Base-by-base conservation (phyloP, 1,140 invertebrate genomes). In the Heliconius melpomene region DNA sequence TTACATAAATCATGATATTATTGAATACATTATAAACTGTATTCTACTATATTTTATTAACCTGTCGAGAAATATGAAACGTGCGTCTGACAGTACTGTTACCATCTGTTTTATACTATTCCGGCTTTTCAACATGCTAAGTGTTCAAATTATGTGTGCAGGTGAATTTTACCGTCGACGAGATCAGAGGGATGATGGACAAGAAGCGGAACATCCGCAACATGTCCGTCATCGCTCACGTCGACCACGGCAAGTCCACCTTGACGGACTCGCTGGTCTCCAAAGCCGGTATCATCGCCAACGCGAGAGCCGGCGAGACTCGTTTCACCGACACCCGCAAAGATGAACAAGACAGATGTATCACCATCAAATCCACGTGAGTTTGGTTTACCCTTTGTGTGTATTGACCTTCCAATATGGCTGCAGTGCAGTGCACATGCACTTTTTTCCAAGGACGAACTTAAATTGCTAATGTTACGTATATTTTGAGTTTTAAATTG, bases 181-280 rank as follows among this genome's bases (percentile, higher is more conserved):
- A 99, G 96, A 99, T 99, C 96, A 98, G 99, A 96, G 95, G 90
- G 93, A 98, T 99, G 97, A 99, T 99, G 99, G 99, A 99, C 97
- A 98, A 98, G 94, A 99, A 99, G 96, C 96, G 96, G 95, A 99
- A 99, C 93, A 99, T 99, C 95, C 97, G 99, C 94, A 99, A 99
- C 96, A 99, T 99, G 99, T 99, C 99, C 93, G 99, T 99, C 95
- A 99, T 99, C 95, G 99, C 99, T 88, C 99, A 99, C 95, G 99
- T 99, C 81, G 99, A 99, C 96, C 99, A 99, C 95, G 99, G 99
- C 92, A 99, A 99, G 95, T 99, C 99, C 85, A 99, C 99, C 74
- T 94, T 99, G 93, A 99, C 99, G 71, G 99, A 99, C 95, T 99
- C 99, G 75, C 96, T 99, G 87, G 99, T 99, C 72, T 99, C 99